Evolutionary conservation across 2,113 vertebrate species (phyloP).

Genomic region (Enhydra lutris): DNA sequence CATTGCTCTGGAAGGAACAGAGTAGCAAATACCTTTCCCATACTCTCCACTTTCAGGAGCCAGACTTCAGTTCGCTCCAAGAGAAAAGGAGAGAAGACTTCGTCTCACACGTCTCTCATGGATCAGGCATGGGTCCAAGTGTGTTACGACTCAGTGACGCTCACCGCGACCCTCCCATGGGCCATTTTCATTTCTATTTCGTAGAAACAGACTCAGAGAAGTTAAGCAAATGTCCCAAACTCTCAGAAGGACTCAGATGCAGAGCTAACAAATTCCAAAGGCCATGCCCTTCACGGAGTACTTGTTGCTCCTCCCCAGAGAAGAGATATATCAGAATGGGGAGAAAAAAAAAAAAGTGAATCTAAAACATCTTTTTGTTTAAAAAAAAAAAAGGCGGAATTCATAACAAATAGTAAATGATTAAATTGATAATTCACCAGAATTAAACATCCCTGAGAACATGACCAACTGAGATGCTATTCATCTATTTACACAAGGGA

Average conservation of each 20-base stretch:
- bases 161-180: neutral
- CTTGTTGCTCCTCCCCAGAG: neutral
- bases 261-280: neutral
- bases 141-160: neutral
- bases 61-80: neutral
- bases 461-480: no score
- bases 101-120: accelerated
- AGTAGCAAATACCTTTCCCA: neutral
- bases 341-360: no score
- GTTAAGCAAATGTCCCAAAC: neutral
- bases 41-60: accelerated
- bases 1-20: neutral
- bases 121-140: neutral
- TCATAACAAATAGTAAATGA: neutral
- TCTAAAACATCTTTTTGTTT: neutral
- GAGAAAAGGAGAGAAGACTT: neutral
- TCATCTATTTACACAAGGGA: neutral
- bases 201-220: neutral
- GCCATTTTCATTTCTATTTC: neutral
- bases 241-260: neutral
- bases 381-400: neutral
- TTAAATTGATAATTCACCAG: neutral
- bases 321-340: accelerated
- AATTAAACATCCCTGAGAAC: neutral
- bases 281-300: neutral